Evolutionary conservation across 2,113 vertebrate species (phyloP).

Genomic region (Spheniscus mendiculus): DNA sequence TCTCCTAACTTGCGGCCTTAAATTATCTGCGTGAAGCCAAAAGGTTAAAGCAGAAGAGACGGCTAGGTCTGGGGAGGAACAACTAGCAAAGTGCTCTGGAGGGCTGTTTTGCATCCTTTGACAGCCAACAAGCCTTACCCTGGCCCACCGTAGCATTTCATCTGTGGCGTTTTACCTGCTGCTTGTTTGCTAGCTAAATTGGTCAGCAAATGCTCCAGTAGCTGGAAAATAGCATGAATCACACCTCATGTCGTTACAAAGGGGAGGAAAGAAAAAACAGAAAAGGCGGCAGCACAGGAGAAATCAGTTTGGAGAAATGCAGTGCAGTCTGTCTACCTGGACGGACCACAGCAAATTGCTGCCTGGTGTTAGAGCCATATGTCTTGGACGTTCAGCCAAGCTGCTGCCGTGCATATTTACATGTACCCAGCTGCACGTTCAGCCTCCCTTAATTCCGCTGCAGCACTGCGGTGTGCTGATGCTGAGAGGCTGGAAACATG

Average conservation of each 20-base stretch:
- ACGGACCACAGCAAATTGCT: accelerated
- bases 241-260: accelerated
- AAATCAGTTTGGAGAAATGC: accelerated
- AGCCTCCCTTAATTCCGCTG: accelerated
- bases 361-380: accelerated
- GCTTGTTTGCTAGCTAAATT: not conserved
- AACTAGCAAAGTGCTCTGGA: not conserved
- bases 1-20: not conserved
- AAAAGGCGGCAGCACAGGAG: not conserved
- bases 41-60: slow-evolving; percentile 43
- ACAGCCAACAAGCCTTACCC: not conserved
- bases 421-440: not conserved
- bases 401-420: not conserved
- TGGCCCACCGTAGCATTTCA: accelerated
- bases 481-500: accelerated
- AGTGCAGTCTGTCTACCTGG: accelerated
- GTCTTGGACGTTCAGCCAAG: accelerated
- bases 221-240: not conserved
- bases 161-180: not conserved
- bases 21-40: not conserved
- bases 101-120: not conserved
- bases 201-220: not conserved
- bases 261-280: not conserved
- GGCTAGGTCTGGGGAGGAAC: not conserved
- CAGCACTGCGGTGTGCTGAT: not conserved